Conservation (phyloP, 2,113 vertebrate genomes). For the Anguilla japonica region DNA sequence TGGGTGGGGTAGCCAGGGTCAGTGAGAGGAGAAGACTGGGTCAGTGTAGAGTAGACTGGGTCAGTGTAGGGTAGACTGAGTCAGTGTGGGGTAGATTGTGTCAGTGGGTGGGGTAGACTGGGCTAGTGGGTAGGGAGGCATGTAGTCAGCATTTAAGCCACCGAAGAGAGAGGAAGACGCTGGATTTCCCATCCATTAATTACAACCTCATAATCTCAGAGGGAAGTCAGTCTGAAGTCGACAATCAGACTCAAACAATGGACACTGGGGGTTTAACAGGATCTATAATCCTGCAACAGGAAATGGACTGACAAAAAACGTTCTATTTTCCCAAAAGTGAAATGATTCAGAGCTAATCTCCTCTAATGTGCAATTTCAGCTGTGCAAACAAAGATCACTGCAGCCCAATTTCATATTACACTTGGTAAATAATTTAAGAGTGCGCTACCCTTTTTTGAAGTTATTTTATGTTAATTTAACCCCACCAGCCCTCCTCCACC, state of each 20-base stretch:
- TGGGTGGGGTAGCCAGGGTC: too few relatives aligned
- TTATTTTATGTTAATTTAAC: not conserved
- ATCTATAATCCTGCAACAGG: not conserved
- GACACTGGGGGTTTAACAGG: constrained; percentile 1
- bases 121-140: too few relatives aligned
- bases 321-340: not conserved
- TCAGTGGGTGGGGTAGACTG: too few relatives aligned
- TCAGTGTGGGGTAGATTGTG: too few relatives aligned
- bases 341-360: not conserved
- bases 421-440: not conserved
- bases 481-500: not conserved
- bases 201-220: not conserved
- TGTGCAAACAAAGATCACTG: constrained; percentile 1
- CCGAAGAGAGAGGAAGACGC: not conserved
- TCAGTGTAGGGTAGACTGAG: too few relatives aligned
- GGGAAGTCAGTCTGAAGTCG: not conserved
- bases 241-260: not conserved
- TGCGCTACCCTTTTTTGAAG: not conserved
- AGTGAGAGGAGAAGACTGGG: too few relatives aligned
- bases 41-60: too few relatives aligned
- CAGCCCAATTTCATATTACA: not conserved
- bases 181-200: not conserved
- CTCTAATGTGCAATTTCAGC: constrained; percentile 5
- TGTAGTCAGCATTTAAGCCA: not conserved
- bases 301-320: not conserved